A percentile compares a stretch with the other conserved stretches of the same genome.
Conservation (phyloP, 2,797 vertebrate genomes). For the Pagetopsis macropterus region DNA sequence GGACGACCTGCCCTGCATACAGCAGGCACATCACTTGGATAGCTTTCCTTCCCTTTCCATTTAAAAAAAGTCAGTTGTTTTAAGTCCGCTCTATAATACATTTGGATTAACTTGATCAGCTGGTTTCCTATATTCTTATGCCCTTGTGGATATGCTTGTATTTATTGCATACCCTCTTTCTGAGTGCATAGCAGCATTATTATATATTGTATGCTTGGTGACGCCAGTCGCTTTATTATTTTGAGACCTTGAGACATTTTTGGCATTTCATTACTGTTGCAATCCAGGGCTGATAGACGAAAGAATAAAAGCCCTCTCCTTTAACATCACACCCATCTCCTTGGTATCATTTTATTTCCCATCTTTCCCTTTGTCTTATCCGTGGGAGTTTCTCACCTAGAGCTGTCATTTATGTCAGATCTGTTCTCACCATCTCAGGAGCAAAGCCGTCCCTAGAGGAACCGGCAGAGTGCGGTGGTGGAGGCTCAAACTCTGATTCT, state of each 20-base stretch:
- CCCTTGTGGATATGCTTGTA: not conserved
- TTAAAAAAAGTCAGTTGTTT: slow-evolving; percentile 18
- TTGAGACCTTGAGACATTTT: slow-evolving; percentile 48
- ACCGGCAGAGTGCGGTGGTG: slow-evolving; percentile 33
- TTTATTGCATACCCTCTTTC: slow-evolving; percentile 1
- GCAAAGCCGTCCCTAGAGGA: slow-evolving; percentile 32
- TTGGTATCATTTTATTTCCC: slow-evolving; percentile 5
- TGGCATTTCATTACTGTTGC: slow-evolving; percentile 38
- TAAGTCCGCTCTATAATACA: slow-evolving; percentile 33
- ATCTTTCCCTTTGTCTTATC: slow-evolving; percentile 13
- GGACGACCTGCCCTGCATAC: slow-evolving; percentile 42
- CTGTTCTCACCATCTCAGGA: slow-evolving; percentile 48
- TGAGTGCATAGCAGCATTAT: slow-evolving; percentile 10
- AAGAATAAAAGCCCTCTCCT: slow-evolving; percentile 17
- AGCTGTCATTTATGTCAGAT: slow-evolving; percentile 52
- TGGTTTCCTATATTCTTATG: not conserved
- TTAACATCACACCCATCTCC: slow-evolving; percentile 7
- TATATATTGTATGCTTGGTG: not conserved
- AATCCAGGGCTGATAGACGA: slow-evolving; percentile 9
- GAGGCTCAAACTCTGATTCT: slow-evolving; percentile 29
- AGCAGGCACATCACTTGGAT: slow-evolving; percentile 19
- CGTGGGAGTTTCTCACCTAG: slow-evolving; percentile 53
- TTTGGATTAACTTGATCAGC: slow-evolving; percentile 31
- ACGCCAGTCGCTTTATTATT: slow-evolving; percentile 42
- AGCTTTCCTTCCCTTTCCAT: slow-evolving; percentile 2